Evolutionary conservation across 2,113 vertebrate genomes (phyloP).

Genomic region (Saguinus imperator): DNA sequence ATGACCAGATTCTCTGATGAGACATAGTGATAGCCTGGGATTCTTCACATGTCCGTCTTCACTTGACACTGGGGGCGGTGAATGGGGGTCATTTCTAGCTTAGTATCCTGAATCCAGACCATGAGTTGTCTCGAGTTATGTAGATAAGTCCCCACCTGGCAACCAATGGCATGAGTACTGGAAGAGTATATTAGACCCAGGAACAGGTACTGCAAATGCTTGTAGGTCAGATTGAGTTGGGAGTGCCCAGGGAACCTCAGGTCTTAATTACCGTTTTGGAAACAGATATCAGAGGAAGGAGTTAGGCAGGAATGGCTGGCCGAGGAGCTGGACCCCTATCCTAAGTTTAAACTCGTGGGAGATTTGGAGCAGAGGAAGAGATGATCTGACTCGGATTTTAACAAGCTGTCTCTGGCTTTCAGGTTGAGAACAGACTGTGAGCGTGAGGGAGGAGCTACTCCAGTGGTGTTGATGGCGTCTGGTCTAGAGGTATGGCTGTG

Average conservation of each 20-base stretch:
- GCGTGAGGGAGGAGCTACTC: background rate
- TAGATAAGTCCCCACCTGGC: background rate
- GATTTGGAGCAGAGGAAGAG: background rate
- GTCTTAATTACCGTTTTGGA: background rate
- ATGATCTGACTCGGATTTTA: background rate
- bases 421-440: background rate
- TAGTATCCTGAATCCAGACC: background rate
- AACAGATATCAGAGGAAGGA: background rate
- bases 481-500: background rate
- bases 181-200: background rate
- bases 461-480: background rate
- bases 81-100: background rate
- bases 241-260: background rate
- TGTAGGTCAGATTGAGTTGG: background rate
- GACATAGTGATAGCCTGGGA: background rate
- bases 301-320: background rate
- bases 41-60: background rate
- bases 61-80: background rate
- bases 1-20: background rate
- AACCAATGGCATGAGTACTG: background rate
- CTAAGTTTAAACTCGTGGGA: background rate
- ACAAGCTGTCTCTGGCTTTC: background rate
- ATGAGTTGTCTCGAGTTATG: background rate
- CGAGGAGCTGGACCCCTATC: background rate
- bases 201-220: background rate